Evolutionary conservation across 2,113 vertebrate genomes (phyloP).

Genomic region (Recurvirostra avosetta): DNA sequence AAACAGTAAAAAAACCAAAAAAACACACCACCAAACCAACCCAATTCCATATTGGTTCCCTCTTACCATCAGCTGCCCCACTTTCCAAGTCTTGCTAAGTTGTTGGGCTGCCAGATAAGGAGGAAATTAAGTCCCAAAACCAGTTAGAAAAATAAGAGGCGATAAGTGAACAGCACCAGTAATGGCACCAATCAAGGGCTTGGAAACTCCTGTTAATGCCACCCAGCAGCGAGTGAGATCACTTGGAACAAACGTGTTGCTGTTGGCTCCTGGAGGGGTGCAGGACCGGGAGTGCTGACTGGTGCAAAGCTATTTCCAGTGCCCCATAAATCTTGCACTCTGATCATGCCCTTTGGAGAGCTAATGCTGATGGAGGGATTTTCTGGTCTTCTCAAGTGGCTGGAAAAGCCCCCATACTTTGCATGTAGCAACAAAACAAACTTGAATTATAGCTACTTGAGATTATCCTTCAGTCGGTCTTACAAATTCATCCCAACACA

Average conservation of each 20-base stretch:
- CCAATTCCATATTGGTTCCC: neutral
- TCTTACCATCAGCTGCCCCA: neutral
- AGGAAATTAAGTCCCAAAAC: neutral
- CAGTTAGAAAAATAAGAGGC: neutral
- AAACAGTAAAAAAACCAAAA: neutral
- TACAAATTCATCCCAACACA: neutral
- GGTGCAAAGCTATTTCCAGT: slow-evolving; percentile 14
- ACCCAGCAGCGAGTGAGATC: neutral
- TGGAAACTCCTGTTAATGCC: neutral
- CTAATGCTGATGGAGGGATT: neutral
- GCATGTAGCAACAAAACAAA: neutral
- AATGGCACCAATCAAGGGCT: neutral
- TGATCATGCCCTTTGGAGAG: neutral
- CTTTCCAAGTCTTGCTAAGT: neutral
- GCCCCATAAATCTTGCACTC: neutral
- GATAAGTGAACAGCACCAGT: neutral
- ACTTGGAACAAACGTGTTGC: neutral
- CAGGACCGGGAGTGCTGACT: neutral
- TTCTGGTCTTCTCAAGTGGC: neutral
- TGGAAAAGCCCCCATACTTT: neutral
- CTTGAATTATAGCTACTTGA: neutral
- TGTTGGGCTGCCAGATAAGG: neutral
- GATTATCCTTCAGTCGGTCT: neutral
- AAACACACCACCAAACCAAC: neutral
- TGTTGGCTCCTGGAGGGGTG: neutral